These are phyloP conservation scores for Fopius arisanus DNA, from an alignment of 1,140 invertebrate genomes.

Conservation along the genomic window DNA sequence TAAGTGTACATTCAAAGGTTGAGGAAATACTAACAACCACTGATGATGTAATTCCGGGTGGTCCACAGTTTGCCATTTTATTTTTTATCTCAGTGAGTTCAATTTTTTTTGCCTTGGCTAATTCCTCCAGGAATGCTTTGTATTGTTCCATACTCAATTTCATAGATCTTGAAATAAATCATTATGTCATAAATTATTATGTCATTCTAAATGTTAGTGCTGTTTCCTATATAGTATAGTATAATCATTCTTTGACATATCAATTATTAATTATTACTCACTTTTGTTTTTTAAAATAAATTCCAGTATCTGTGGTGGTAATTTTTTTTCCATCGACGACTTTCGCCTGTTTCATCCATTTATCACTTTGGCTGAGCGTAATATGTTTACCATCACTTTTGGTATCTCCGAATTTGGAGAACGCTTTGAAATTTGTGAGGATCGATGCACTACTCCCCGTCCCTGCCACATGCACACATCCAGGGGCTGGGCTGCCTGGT, in stretches of 20 bases:
- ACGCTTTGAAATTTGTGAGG: conserved; percentile 68
- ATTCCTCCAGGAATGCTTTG: conserved; percentile 81
- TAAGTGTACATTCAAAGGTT: neutral
- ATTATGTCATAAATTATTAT: neutral
- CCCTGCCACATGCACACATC: conserved; percentile 9
- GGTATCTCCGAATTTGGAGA: conserved; percentile 87
- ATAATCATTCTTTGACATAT: neutral
- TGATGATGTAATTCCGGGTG: conserved; percentile 70
- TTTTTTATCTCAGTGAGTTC: conserved; percentile 78
- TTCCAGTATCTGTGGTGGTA: conserved; percentile 88
- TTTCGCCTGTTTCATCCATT: conserved; percentile 94
- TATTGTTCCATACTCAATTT: conserved; percentile 79
- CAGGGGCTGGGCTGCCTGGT: conserved; percentile 36
- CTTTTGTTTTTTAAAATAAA: conserved; percentile 90
- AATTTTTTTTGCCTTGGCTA: conserved; percentile 82
- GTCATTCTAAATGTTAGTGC: no score
- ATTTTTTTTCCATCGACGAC: conserved; percentile 91
- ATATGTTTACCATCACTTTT: conserved; percentile 88
- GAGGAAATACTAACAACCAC: conserved; percentile 55
- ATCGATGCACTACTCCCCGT: conserved; percentile 39
- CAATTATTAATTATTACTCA: conserved; percentile 40
- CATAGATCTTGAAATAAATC: conserved; percentile 59
- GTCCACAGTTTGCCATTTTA: conserved; percentile 79
- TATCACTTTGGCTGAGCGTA: conserved; percentile 88
- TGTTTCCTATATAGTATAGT: neutral